These are phyloP conservation scores for Dicaeum eximium DNA, from an alignment of 2,113 vertebrate genomes.

Conservation along the genomic window DNA sequence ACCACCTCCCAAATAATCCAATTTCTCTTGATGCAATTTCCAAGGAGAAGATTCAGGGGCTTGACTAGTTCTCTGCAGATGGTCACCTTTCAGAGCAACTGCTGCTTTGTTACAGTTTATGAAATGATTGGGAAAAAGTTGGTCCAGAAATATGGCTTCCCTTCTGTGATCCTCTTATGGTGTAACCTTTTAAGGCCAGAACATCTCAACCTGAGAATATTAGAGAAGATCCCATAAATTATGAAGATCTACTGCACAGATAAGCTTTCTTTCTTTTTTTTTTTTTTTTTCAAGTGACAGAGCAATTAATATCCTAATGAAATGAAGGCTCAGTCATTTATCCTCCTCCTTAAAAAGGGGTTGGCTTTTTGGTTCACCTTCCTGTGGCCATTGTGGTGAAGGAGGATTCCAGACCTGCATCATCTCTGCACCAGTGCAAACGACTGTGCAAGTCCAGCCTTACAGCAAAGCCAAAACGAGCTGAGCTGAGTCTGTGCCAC, in stretches of 20 bases:
- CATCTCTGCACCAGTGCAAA: neutral
- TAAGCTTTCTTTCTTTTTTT: neutral
- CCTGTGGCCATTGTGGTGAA: neutral
- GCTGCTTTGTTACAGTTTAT: neutral
- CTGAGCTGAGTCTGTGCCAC: neutral
- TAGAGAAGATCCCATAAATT: neutral
- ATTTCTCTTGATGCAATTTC: neutral
- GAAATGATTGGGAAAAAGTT: neutral
- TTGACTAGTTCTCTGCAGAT: neutral
- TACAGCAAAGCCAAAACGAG: neutral
- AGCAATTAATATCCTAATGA: neutral
- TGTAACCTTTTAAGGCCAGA: neutral
- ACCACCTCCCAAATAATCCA: neutral
- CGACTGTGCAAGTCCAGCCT: neutral
- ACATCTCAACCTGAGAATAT: neutral
- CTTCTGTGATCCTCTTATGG: neutral
- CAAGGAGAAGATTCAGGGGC: neutral
- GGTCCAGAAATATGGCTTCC: neutral
- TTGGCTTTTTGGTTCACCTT: neutral
- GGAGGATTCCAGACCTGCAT: neutral
- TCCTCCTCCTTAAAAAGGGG: neutral
- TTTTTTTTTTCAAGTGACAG: neutral
- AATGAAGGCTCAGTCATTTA: neutral
- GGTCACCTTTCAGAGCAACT: neutral
- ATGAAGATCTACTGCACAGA: neutral